Conservation (phyloP, 2,888 invertebrate genomes). For the Dasypolia templi region DNA sequence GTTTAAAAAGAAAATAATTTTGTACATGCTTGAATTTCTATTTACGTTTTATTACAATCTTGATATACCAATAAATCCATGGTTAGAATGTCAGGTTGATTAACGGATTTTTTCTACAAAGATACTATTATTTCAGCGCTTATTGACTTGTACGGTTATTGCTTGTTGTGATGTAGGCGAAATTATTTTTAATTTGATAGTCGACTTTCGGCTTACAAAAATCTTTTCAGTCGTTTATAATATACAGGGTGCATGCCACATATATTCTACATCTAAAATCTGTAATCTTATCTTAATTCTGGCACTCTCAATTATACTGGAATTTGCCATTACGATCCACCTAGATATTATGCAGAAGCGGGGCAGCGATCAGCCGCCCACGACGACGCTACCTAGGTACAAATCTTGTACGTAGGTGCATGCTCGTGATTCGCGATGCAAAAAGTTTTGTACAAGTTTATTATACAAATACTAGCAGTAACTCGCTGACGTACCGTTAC, state of each 20-base stretch:
- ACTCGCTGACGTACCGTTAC: conserved; percentile 46
- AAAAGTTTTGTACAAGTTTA: conserved; percentile 47
- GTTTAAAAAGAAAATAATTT: conserved; percentile 32
- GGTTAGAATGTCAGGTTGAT: conserved; percentile 44
- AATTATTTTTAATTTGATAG: conserved; percentile 16
- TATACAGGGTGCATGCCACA: neutral
- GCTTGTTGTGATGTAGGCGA: conserved; percentile 18
- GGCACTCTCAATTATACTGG: conserved; percentile 78
- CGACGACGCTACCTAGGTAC: conserved; percentile 51
- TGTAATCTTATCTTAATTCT: conserved; percentile 57
- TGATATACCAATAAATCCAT: conserved; percentile 46
- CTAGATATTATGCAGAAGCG: conserved; percentile 72
- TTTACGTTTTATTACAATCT: conserved; percentile 43
- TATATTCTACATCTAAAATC: conserved; percentile 46
- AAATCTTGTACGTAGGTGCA: conserved; percentile 46
- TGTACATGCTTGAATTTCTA: conserved; percentile 21
- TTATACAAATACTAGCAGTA: conserved; percentile 44
- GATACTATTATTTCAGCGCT: conserved; percentile 21
- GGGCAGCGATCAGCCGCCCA: conserved; percentile 72
- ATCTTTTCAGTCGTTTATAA: neutral
- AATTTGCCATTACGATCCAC: conserved; percentile 73
- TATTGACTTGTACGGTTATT: conserved; percentile 26
- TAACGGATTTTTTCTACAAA: conserved; percentile 50
- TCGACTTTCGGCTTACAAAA: conserved; percentile 1
- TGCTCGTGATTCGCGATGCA: conserved; percentile 49